These are phyloP conservation scores for Trichonephila clavipes DNA, from an alignment of 1,140 invertebrate species.

Conservation along the genomic window DNA sequence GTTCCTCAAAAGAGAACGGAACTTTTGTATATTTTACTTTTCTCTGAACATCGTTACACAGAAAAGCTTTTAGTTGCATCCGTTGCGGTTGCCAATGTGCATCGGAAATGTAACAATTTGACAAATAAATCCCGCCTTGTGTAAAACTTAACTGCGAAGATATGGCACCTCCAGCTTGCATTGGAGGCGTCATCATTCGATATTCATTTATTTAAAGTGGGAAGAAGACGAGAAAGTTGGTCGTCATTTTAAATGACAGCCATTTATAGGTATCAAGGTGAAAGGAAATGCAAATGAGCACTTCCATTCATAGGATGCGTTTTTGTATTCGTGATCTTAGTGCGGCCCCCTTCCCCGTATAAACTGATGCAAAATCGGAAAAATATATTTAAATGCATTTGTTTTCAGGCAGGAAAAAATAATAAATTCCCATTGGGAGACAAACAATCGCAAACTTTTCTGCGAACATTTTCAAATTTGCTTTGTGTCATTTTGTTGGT, in stretches of 20 bases:
- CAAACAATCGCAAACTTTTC: too few relatives aligned
- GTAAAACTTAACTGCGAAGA: neutral
- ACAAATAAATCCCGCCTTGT: neutral
- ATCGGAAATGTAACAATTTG: neutral
- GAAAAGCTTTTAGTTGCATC: neutral
- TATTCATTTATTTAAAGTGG: conserved; percentile 13
- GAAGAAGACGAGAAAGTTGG: neutral
- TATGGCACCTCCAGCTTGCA: neutral
- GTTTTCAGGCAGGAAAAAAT: too few relatives aligned
- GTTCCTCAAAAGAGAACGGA: too few relatives aligned
- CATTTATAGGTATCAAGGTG: neutral
- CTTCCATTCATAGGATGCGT: too few relatives aligned
- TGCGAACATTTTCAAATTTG: too few relatives aligned
- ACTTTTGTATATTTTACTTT: neutral
- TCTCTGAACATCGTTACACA: neutral
- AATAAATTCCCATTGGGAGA: too few relatives aligned
- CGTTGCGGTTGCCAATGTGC: neutral
- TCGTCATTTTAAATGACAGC: neutral
- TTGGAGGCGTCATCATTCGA: neutral
- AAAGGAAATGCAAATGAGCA: neutral
- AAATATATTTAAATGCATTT: too few relatives aligned
- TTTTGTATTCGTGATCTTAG: too few relatives aligned
- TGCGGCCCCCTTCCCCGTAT: too few relatives aligned
- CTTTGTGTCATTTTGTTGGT: too few relatives aligned
- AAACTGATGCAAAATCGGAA: too few relatives aligned